A percentile compares a stretch with the other conserved stretches of the same genome.
phyloP scores from a whole-genome alignment of 37 sponge, comb jelly and placozoan genomes.

The Theonella swinhoei region DNA sequence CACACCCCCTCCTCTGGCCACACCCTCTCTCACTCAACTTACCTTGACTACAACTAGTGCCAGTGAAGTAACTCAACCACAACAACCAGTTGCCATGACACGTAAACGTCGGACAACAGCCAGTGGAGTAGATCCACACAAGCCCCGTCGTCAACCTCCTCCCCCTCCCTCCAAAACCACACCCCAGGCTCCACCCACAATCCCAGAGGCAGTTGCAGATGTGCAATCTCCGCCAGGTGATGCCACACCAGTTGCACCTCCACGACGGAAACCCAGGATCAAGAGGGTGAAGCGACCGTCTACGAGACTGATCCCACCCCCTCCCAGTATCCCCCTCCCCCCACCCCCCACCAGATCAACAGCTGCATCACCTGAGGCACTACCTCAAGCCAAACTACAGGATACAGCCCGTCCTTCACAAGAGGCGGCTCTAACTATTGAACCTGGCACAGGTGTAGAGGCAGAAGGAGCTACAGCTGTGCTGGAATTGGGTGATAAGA shows the following conservation, averaged over 20 bases:
- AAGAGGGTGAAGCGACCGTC: slow-evolving; percentile 53
- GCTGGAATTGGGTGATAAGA: background rate
- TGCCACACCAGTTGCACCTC: background rate
- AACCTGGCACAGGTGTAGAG: background rate
- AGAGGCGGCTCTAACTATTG: too few relatives aligned
- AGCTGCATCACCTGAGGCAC: background rate
- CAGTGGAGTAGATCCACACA: background rate
- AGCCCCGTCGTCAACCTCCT: background rate
- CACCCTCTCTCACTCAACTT: background rate
- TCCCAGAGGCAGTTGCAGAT: background rate
- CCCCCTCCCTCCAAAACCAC: background rate
- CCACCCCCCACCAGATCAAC: slow-evolving; percentile 37
- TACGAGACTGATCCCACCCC: slow-evolving; percentile 49
- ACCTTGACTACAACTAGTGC: background rate
- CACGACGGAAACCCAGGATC: slow-evolving; percentile 10
- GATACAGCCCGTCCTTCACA: background rate
- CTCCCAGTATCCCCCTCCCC: slow-evolving; percentile 65
- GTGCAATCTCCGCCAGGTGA: background rate
- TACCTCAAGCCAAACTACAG: too few relatives aligned
- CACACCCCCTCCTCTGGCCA: background rate
- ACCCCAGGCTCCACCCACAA: background rate
- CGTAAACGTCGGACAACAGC: background rate
- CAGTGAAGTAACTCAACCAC: background rate
- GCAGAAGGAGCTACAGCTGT: background rate
- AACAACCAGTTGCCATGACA: background rate